Conservation (phyloP, 2,797 vertebrate species). For the Ficedula albicollis region DNA sequence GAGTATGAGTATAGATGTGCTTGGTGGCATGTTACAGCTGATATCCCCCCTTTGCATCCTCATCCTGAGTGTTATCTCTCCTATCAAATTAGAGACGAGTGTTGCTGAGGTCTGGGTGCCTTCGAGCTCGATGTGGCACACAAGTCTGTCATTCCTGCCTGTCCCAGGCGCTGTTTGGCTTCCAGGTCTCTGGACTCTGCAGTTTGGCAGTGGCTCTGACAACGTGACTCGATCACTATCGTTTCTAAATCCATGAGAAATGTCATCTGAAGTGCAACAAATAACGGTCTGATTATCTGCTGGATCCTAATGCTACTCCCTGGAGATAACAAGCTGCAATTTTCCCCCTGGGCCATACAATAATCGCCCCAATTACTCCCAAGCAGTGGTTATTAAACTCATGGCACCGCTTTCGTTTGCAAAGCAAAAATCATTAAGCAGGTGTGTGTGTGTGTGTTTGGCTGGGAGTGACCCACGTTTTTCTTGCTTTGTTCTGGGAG, state of each 20-base stretch:
- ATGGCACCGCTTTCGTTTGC: conserved; percentile 31
- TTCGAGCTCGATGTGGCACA: not conserved
- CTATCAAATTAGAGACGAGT: not conserved
- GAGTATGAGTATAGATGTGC: not conserved
- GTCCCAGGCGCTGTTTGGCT: not conserved
- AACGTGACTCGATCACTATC: not conserved
- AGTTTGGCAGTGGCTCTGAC: not conserved
- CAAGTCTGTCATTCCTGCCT: not conserved
- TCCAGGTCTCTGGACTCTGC: not conserved
- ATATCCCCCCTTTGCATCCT: not conserved
- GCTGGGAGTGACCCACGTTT: not conserved
- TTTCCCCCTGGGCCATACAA: conserved; percentile 54
- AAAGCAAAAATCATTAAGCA: conserved; percentile 66
- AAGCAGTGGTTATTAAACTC: conserved; percentile 67
- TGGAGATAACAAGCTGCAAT: conserved; percentile 64
- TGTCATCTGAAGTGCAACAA: conserved; percentile 61
- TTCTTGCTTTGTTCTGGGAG: not conserved
- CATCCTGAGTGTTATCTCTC: not conserved
- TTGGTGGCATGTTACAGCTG: not conserved
- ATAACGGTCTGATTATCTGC: conserved; percentile 61
- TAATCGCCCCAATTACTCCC: conserved; percentile 68
- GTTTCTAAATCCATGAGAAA: conserved; percentile 26
- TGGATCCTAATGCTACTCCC: conserved; percentile 62
- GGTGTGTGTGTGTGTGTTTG: not conserved
- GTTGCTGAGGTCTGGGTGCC: not conserved